Evolutionary conservation across 2,113 vertebrate species (phyloP), one percentile per base, ranked within the genome.

Genomic region (Gila orcuttii): DNA sequence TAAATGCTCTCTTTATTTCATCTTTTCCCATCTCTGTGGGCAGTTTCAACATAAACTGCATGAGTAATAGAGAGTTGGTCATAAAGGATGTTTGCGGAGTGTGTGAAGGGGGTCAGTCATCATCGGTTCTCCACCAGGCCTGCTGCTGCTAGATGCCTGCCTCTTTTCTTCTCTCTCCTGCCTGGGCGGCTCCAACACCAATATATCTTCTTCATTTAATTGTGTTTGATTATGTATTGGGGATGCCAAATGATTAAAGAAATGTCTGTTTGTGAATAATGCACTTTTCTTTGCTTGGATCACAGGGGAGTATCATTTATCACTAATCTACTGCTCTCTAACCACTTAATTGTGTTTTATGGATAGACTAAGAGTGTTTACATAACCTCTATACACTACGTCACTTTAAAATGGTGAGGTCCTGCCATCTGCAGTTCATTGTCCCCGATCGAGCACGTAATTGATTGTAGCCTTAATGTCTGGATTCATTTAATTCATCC

Each of bases 121-220:
- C 82, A 81, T 75, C 82, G 69, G 74, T 76, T 64, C 76, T 71
- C 86, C 88, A 76, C 79, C 91, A 92, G 89, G 89, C 86, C 88
- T 93, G 90, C 87, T 13, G 4, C 90, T 93, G 90, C 91, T 94
- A 92, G 91, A 73, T 92, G 91, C 91, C 89, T 93, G 86, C 89
- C 84, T 86, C 50, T 90, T 78, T 0, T 87, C 73, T 79, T 75
- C 59, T 86, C 33, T 83, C 39, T 47, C 62, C 86, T 85, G 78
- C 90, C 82, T 86, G 77, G 69, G 86, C 86, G 77, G 64, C 66
- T 74, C 47, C 76, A 52, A 25, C 62, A 33, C 33, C 77, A 45
- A 10, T 25, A 13, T 57, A 50, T 59, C 60, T 69, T 77, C 23
- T 6, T 28, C 42, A 69, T 42, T 85, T 75, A 28, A 86, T 55